phyloP scores from a whole-genome alignment of 2,113 vertebrate species.

The Vanacampus margaritifer region DNA sequence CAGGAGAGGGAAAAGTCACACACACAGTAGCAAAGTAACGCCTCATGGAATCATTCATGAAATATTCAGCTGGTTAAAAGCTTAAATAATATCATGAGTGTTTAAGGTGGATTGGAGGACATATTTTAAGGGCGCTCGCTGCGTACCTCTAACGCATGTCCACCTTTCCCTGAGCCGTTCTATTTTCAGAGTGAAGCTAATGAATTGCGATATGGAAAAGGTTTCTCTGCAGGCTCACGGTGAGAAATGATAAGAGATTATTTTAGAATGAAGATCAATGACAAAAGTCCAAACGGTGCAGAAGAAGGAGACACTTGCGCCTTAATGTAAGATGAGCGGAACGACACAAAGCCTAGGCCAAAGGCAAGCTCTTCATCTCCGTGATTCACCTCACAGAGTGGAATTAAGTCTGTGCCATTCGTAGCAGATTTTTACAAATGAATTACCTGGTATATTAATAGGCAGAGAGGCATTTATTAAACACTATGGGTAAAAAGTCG shows the following conservation, averaged over 20 bases:
- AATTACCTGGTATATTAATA: slow-evolving; percentile 70
- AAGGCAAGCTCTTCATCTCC: slow-evolving; percentile 66
- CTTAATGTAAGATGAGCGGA: slow-evolving; percentile 64
- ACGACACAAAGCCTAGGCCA: slow-evolving; percentile 62
- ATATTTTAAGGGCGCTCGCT: slow-evolving; percentile 54
- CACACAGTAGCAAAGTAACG: slow-evolving; percentile 8
- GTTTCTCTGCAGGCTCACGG: slow-evolving; percentile 68
- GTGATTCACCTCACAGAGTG: slow-evolving; percentile 61
- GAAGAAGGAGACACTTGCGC: slow-evolving; percentile 40
- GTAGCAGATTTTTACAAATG: slow-evolving; percentile 69
- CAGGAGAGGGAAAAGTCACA: slow-evolving; percentile 25
- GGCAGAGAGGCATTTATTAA: slow-evolving; percentile 67
- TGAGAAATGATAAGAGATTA: slow-evolving; percentile 75
- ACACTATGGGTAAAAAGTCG: slow-evolving; percentile 71
- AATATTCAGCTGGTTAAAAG: slow-evolving; percentile 30
- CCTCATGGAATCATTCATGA: slow-evolving; percentile 9
- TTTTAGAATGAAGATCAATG: slow-evolving; percentile 77
- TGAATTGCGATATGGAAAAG: slow-evolving; percentile 65
- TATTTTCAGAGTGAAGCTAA: slow-evolving; percentile 71
- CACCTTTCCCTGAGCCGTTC: slow-evolving; percentile 63
- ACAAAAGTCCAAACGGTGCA: slow-evolving; percentile 57
- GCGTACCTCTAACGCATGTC: slow-evolving; percentile 55
- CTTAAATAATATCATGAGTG: slow-evolving; percentile 47
- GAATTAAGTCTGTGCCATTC: slow-evolving; percentile 66
- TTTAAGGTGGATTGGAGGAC: slow-evolving; percentile 47